Conservation (phyloP, 2,113 vertebrate genomes). For the Spermophilus dauricus region DNA sequence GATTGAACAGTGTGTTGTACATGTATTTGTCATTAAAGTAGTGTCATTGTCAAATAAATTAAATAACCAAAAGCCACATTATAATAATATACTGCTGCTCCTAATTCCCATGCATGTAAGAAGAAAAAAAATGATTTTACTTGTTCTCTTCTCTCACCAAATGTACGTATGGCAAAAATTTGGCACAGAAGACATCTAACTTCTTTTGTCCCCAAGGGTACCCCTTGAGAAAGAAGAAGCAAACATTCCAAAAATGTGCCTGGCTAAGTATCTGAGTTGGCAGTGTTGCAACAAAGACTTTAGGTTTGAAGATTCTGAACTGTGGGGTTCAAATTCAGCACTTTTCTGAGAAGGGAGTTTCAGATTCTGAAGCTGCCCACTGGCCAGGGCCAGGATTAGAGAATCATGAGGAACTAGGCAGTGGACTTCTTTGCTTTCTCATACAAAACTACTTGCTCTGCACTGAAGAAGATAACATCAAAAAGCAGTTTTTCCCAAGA, state of each 20-base stretch:
- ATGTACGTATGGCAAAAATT: background rate
- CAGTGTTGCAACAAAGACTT: background rate
- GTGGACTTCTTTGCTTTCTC: background rate
- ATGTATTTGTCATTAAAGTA: constrained; percentile 24
- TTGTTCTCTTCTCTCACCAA: background rate
- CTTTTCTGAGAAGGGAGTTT: constrained; percentile 4
- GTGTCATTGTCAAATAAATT: background rate
- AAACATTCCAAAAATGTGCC: background rate
- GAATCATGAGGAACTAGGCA: background rate
- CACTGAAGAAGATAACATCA: background rate
- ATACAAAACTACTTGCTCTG: background rate
- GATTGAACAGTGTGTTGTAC: background rate
- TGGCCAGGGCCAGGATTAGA: background rate
- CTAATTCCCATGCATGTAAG: constrained; percentile 18
- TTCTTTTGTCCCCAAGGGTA: background rate
- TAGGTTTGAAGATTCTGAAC: background rate
- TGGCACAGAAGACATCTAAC: background rate
- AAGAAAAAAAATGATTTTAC: background rate
- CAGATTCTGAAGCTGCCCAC: background rate
- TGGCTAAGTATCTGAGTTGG: background rate
- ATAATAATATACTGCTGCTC: background rate
- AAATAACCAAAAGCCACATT: background rate
- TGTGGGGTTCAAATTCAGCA: background rate
- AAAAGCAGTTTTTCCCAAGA: background rate
- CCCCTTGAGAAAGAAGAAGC: background rate